Evolutionary conservation across 2,797 vertebrate genomes (phyloP).

Genomic region (Menidia menidia): DNA sequence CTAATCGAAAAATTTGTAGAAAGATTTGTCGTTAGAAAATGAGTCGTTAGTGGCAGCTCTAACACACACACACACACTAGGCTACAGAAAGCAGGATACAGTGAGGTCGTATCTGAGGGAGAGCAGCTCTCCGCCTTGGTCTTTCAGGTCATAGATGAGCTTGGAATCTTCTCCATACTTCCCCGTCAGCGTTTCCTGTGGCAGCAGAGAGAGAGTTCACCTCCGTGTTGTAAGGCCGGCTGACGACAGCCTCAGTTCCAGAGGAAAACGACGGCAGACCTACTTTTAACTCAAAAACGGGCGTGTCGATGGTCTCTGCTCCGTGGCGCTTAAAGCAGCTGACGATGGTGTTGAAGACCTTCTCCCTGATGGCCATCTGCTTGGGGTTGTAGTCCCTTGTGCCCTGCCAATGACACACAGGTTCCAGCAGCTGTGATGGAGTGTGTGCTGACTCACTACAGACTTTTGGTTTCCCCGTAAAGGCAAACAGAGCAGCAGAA

Average conservation of each 20-base stretch:
- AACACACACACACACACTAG: too few relatives aligned
- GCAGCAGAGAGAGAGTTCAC: background rate
- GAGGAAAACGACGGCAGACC: background rate
- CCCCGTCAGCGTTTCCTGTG: constrained; percentile 91
- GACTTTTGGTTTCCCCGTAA: too few relatives aligned
- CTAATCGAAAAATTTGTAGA: too few relatives aligned
- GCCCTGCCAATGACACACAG: constrained; percentile 81
- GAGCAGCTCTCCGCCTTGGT: constrained; percentile 96
- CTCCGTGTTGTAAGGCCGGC: fast-evolving
- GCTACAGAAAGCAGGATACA: constrained; percentile 85
- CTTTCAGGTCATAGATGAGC: constrained; percentile 96
- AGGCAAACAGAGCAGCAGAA: too few relatives aligned
- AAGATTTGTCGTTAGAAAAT: too few relatives aligned
- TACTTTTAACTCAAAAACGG: constrained; percentile 96
- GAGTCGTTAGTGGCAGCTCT: too few relatives aligned
- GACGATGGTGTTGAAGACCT: constrained; percentile 88
- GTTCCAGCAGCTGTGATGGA: too few relatives aligned
- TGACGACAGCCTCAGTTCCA: background rate
- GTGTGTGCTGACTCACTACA: too few relatives aligned
- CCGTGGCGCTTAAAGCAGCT: constrained; percentile 94
- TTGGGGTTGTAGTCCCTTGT: constrained; percentile 93
- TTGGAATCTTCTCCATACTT: constrained; percentile 95
- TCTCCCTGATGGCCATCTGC: constrained; percentile 93
- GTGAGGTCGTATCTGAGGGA: constrained; percentile 97
- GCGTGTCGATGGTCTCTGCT: constrained; percentile 96